A percentile compares a stretch with the other conserved stretches of the same genome.
Evolutionary conservation across 2,113 vertebrate species (phyloP).

Genomic region (Oplegnathus fasciatus): DNA sequence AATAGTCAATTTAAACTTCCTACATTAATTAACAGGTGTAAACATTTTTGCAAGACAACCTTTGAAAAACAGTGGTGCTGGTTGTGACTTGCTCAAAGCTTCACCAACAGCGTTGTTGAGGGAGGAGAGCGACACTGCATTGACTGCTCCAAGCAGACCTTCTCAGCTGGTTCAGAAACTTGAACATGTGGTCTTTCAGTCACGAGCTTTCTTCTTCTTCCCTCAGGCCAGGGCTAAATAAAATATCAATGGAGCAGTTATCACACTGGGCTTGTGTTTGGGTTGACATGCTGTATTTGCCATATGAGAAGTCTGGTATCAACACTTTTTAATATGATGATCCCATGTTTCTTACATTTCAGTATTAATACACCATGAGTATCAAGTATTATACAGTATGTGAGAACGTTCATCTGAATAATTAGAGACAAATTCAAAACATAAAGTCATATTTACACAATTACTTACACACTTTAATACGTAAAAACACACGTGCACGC

Average conservation of each 20-base stretch:
- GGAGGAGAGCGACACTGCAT: not conserved
- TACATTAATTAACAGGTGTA: not conserved
- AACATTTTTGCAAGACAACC: too few species aligned
- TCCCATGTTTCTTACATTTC: not conserved
- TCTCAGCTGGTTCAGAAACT: constrained; percentile 25
- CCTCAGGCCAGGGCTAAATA: constrained; percentile 36
- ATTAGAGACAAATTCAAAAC: too few species aligned
- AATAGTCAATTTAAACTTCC: not conserved
- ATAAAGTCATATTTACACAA: not conserved
- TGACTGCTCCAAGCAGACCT: not conserved
- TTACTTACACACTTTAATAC: not conserved
- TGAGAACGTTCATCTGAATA: too few species aligned
- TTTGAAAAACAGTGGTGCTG: not conserved
- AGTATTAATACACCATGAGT: not conserved
- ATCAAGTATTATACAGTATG: not conserved
- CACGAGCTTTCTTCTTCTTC: constrained; percentile 44
- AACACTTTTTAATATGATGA: not conserved
- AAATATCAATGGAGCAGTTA: constrained; percentile 59
- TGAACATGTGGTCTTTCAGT: constrained; percentile 41
- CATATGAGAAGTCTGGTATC: not conserved
- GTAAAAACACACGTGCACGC: not conserved
- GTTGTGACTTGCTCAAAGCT: not conserved
- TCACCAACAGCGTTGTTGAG: not conserved
- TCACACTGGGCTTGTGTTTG: constrained; percentile 14
- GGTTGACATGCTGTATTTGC: constrained; percentile 3